These are phyloP conservation scores for Cistogaster globosa DNA, from an alignment of 2,888 invertebrate species.

Conservation along the genomic window DNA sequence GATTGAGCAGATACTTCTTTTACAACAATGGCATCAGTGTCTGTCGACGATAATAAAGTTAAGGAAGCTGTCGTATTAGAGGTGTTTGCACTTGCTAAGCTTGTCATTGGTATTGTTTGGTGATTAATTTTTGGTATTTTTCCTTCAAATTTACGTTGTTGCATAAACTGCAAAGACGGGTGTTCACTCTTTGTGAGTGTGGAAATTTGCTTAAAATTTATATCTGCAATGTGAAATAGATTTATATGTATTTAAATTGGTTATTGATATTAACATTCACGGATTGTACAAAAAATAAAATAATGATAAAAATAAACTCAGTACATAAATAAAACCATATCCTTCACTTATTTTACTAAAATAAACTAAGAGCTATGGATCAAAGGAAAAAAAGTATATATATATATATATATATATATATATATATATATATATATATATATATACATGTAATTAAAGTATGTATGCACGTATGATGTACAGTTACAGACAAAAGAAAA, in stretches of 20 bases:
- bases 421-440: no score
- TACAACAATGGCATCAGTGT: slow-evolving; percentile 34
- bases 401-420: no score
- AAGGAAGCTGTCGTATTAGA: slow-evolving; percentile 48
- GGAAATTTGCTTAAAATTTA: slow-evolving; percentile 51
- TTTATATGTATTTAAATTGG: neutral
- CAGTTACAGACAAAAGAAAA: no score
- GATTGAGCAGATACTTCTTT: slow-evolving; percentile 55
- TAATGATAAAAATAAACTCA: neutral
- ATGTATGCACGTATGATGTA: no score
- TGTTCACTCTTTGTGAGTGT: slow-evolving; percentile 73
- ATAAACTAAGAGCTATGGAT: no score
- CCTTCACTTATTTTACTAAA: neutral
- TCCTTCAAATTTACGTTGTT: slow-evolving; percentile 82
- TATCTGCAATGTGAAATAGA: slow-evolving; percentile 58
- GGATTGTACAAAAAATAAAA: neutral
- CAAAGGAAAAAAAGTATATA: no score
- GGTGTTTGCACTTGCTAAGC: slow-evolving; percentile 52
- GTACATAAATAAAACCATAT: no score
- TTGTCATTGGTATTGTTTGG: slow-evolving; percentile 69
- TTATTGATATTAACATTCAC: neutral
- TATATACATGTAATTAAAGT: no score
- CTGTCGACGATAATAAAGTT: slow-evolving; percentile 59
- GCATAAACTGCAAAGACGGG: slow-evolving; percentile 80
- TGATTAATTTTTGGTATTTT: slow-evolving; percentile 82